These are phyloP conservation scores for Theonella swinhoei DNA, from an alignment of 37 sponge, comb jelly and placozoan species.

Conservation along the genomic window DNA sequence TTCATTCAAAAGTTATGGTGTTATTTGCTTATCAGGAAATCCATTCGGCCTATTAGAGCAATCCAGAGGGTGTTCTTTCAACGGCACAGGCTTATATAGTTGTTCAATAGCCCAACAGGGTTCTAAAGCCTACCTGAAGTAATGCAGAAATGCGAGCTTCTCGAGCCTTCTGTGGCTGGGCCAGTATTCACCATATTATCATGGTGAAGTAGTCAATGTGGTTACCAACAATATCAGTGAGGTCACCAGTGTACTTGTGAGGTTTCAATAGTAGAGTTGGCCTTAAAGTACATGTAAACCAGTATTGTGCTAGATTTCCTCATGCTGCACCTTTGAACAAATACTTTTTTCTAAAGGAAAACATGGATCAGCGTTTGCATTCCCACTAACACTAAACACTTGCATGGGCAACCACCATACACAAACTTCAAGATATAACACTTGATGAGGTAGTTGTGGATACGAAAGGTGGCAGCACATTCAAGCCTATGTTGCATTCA, in stretches of 20 bases:
- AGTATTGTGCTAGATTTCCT: neutral
- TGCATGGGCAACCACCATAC: slow-evolving; percentile 35
- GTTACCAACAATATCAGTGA: slow-evolving; percentile 10
- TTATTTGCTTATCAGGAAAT: too few species aligned
- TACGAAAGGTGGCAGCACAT: slow-evolving; percentile 12
- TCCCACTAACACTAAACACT: slow-evolving; percentile 32
- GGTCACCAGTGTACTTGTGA: slow-evolving; percentile 26
- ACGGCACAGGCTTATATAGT: too few species aligned
- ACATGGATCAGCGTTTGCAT: slow-evolving; percentile 19
- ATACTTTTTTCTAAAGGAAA: slow-evolving; percentile 7
- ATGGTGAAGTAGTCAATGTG: too few species aligned
- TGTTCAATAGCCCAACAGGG: too few species aligned
- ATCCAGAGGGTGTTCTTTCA: too few species aligned
- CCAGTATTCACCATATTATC: too few species aligned
- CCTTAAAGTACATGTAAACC: slow-evolving; percentile 8
- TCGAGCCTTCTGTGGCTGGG: too few species aligned
- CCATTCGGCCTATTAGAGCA: too few species aligned
- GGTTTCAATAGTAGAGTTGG: slow-evolving; percentile 34
- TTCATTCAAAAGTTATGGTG: too few species aligned
- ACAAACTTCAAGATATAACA: slow-evolving; percentile 26
- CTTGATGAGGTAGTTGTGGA: slow-evolving; percentile 37
- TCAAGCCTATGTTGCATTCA: slow-evolving; percentile 20
- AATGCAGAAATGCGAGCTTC: too few species aligned
- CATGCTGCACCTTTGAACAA: slow-evolving; percentile 33
- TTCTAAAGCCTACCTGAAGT: too few species aligned